phyloP scores from a whole-genome alignment of 2,113 vertebrate species.

The Brienomyrus brachyistius region DNA sequence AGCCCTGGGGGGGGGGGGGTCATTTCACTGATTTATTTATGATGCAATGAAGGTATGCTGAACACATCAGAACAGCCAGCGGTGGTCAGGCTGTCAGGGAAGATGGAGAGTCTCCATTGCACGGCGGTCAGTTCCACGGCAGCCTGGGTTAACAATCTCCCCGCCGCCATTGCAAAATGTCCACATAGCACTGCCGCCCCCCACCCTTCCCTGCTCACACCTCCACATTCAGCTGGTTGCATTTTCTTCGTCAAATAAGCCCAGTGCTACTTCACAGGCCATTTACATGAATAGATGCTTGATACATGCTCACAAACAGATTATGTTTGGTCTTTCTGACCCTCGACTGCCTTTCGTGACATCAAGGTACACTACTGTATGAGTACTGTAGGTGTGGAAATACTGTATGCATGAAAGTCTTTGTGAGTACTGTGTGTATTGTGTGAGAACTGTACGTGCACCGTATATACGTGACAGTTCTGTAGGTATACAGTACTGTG shows the following conservation, averaged over 20 bases:
- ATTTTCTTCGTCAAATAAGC: conserved; percentile 35
- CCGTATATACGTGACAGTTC: neutral
- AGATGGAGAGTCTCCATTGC: conserved; percentile 93
- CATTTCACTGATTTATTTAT: conserved; percentile 98
- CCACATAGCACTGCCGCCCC: conserved; percentile 43
- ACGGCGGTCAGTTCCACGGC: conserved; percentile 53
- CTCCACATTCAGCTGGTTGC: conserved; percentile 42
- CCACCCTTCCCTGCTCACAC: neutral
- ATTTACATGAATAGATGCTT: neutral
- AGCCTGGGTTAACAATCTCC: conserved; percentile 79
- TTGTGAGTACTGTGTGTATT: too few species aligned
- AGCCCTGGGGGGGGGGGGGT: conserved; percentile 54
- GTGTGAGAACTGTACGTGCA: too few species aligned
- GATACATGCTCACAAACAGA: neutral
- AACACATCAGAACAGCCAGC: conserved; percentile 86
- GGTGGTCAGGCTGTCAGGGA: conserved; percentile 93
- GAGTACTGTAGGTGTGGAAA: neutral
- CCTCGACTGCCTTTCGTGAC: neutral
- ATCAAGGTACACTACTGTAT: neutral
- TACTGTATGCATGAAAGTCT: neutral
- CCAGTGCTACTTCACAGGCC: neutral
- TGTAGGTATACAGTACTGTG: too few species aligned
- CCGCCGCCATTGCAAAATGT: conserved; percentile 63
- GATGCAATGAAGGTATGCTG: conserved; percentile 95
- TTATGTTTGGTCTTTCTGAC: neutral